Base-by-base conservation (phyloP, 2,888 invertebrate genomes). In the Watsonalla binaria region DNA sequence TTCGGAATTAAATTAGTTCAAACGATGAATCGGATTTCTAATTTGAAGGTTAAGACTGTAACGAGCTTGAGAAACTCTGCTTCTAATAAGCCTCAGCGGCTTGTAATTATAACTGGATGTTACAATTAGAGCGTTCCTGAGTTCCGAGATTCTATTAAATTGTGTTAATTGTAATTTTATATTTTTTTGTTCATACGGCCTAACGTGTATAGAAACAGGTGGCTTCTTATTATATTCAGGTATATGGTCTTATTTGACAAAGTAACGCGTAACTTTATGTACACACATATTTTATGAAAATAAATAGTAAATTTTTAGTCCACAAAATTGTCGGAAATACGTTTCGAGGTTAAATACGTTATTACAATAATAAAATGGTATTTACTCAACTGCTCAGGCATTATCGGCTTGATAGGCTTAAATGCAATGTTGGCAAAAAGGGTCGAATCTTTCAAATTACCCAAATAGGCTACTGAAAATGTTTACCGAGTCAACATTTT, bases 1-100 rank as follows among this genome's bases (percentile, higher is more conserved):
- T 72, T 66, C 70, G 70, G 82, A 82, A 83, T 84, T 81, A 80
- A 84, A 80, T 83, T 82, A 81, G 76, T 80, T 80, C 63, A 67
- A 75, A 71, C 69, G 71, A 71, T 65, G 73, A 78, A 77, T 78
- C 72, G 71, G 76, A 81, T 80, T 82, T 79, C 70, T 76, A 78
- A 82, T 78, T 82, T 76, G 68, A 74, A 74, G 68, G 65, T 69
- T 71, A 60, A 69, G 63, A 66, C 64, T 65, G 63, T 65, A 68
- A 62, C 58, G 53, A 59, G 60, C 68, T 68, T 60, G 60, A 66
- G 63, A 67, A 75, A 74, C 57, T 49, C 49, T 64, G 60, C 65
- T 62, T 58, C 54, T 68, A 63, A 68, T 66, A 62, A 60, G 58
- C 62, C 24, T 55, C 54, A 47, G 54, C 59, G 63, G 59, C 66